These are phyloP conservation scores for Ceramica pisi DNA, from an alignment of 2,888 invertebrate species.

Conservation along the genomic window DNA sequence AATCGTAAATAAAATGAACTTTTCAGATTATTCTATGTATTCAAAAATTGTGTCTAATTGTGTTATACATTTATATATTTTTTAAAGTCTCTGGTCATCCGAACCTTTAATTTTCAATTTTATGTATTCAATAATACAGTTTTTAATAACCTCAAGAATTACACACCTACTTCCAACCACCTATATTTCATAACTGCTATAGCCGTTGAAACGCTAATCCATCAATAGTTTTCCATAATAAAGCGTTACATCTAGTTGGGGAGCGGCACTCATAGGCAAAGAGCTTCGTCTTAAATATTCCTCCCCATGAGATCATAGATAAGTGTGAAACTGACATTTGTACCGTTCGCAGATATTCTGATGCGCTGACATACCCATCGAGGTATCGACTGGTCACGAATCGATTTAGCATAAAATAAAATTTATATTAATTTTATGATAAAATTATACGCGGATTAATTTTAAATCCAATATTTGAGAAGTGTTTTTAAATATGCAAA, in stretches of 20 bases:
- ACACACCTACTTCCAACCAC: background rate
- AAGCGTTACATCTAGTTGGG: constrained; percentile 61
- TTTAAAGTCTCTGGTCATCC: too few species aligned
- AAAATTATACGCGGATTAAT: constrained; percentile 46
- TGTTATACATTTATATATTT: background rate
- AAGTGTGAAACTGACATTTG: constrained; percentile 76
- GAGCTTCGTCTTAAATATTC: constrained; percentile 68
- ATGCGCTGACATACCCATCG: constrained; percentile 48
- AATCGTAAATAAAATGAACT: background rate
- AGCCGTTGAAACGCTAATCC: constrained; percentile 32
- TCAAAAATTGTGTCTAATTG: background rate
- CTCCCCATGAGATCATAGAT: constrained; percentile 73
- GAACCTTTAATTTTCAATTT: too few species aligned
- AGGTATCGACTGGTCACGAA: constrained; percentile 53
- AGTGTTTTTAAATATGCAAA: constrained; percentile 30
- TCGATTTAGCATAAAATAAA: constrained; percentile 52
- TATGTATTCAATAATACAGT: too few species aligned
- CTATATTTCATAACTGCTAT: constrained; percentile 17
- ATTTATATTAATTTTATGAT: constrained; percentile 41
- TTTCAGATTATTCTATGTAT: background rate
- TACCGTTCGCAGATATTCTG: constrained; percentile 43
- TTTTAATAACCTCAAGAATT: background rate
- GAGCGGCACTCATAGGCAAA: constrained; percentile 62
- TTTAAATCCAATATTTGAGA: constrained; percentile 47
- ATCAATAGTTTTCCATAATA: constrained; percentile 53